Evolutionary conservation across 2,888 invertebrate species (phyloP).

Genomic region (Drosophila mayaguana): DNA sequence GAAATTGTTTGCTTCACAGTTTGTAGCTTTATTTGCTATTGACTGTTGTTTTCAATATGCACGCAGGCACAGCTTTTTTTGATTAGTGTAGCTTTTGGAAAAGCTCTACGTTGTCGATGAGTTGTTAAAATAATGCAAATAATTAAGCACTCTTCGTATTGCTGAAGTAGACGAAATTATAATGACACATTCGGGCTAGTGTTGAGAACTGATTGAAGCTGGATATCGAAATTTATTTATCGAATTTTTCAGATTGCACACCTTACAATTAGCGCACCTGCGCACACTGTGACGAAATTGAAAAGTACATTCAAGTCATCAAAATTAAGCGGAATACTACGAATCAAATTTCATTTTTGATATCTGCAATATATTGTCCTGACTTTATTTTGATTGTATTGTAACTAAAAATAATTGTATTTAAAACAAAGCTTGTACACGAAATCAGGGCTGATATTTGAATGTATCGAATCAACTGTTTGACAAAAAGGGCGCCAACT

Average conservation of each 20-base stretch:
- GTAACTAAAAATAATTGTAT: not conserved
- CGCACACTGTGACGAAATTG: not conserved
- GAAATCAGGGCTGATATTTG: not conserved
- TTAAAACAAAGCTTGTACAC: too few relatives aligned
- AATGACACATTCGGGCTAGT: constrained; percentile 57
- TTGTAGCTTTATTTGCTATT: constrained; percentile 14
- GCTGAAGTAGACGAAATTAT: constrained; percentile 68
- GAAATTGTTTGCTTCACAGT: constrained; percentile 51
- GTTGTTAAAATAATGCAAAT: constrained; percentile 75
- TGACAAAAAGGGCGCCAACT: not conserved
- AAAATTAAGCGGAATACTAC: not conserved
- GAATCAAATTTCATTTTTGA: not conserved
- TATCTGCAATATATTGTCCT: too few relatives aligned
- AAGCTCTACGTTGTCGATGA: constrained; percentile 57
- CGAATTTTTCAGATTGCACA: constrained; percentile 14
- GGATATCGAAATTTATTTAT: constrained; percentile 27
- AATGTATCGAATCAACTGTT: not conserved
- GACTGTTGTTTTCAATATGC: constrained; percentile 23
- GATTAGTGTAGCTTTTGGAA: constrained; percentile 65
- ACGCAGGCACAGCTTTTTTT: constrained; percentile 40
- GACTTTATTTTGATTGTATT: too few relatives aligned
- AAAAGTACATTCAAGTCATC: not conserved
- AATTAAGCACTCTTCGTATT: constrained; percentile 69
- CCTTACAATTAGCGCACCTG: not conserved
- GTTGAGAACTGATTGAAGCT: not conserved